Percentiles rank a stretch among this genome's conserved stretches.
These are phyloP conservation scores for Acleris literana DNA, from an alignment of 2,888 invertebrate genomes.

Conservation along the genomic window DNA sequence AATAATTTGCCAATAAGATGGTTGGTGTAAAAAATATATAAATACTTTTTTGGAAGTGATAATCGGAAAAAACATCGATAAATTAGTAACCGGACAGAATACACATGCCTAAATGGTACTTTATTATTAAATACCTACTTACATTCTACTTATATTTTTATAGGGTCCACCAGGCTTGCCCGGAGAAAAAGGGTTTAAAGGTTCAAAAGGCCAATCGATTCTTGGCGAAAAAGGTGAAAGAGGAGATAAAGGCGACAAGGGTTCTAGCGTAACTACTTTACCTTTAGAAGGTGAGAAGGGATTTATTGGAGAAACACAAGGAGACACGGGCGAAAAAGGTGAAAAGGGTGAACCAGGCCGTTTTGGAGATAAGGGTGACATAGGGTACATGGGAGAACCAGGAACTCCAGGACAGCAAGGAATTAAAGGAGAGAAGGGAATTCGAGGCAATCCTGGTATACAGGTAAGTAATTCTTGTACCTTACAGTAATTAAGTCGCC, in stretches of 20 bases:
- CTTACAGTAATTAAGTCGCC: too few relatives aligned
- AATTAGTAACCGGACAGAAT: too few relatives aligned
- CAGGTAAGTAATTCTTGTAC: slow-evolving; percentile 82
- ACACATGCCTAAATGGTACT: too few relatives aligned
- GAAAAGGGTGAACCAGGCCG: slow-evolving; percentile 84
- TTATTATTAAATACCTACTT: slow-evolving; percentile 1
- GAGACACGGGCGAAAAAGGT: slow-evolving; percentile 84
- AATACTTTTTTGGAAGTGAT: too few relatives aligned
- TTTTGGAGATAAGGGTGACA: slow-evolving; percentile 88
- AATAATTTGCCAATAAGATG: too few relatives aligned
- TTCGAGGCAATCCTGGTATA: slow-evolving; percentile 91
- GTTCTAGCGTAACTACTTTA: slow-evolving; percentile 46
- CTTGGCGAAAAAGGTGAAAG: slow-evolving; percentile 86
- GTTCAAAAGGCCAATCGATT: slow-evolving; percentile 79
- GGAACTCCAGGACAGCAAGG: slow-evolving; percentile 87
- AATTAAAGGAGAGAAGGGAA: slow-evolving; percentile 93
- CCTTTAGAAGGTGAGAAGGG: slow-evolving; percentile 57
- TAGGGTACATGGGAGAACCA: slow-evolving; percentile 87
- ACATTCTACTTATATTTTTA: slow-evolving; percentile 40
- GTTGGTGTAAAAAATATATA: too few relatives aligned
- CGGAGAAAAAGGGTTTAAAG: slow-evolving; percentile 88
- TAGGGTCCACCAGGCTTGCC: slow-evolving; percentile 87
- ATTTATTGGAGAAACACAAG: slow-evolving; percentile 66
- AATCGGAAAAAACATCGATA: too few relatives aligned
- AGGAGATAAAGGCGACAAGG: slow-evolving; percentile 79